Evolutionary conservation across 2,113 vertebrate species (phyloP).

Genomic region (Zapus hudsonius): DNA sequence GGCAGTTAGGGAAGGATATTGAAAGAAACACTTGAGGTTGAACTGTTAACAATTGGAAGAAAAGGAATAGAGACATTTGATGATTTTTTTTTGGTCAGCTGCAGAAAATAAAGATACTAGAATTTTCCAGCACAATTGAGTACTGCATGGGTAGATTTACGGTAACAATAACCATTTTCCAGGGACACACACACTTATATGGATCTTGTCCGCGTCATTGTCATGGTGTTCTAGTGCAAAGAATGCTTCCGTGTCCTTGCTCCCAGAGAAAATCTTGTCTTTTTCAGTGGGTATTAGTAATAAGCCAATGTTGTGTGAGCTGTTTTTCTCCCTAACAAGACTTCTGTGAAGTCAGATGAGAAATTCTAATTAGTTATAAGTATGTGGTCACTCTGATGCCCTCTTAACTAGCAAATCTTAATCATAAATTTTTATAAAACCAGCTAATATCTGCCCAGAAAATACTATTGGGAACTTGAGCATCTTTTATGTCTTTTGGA

Average conservation of each 20-base stretch:
- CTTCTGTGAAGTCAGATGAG: neutral
- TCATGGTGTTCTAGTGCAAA: neutral
- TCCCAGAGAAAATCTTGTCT: neutral
- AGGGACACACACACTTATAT: neutral
- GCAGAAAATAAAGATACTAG: neutral
- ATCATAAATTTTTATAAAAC: conserved; percentile 41
- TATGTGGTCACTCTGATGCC: neutral
- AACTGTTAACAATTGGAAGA: neutral
- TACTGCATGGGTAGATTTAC: neutral
- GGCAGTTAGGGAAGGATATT: neutral
- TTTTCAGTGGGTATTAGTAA: conserved; percentile 21
- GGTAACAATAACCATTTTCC: neutral
- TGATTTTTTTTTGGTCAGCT: neutral
- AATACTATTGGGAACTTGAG: neutral
- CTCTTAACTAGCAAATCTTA: neutral
- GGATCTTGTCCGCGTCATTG: neutral
- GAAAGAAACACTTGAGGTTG: neutral
- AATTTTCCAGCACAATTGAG: neutral
- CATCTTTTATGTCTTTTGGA: neutral
- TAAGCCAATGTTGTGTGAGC: neutral
- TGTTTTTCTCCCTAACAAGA: neutral
- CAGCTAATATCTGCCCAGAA: neutral
- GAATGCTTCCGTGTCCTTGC: neutral
- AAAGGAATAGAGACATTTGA: neutral
- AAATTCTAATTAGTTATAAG: neutral